A percentile compares a stretch with the other conserved stretches of the same genome.
Conservation (phyloP, 2,113 vertebrate genomes). For the Ailurus styani region DNA sequence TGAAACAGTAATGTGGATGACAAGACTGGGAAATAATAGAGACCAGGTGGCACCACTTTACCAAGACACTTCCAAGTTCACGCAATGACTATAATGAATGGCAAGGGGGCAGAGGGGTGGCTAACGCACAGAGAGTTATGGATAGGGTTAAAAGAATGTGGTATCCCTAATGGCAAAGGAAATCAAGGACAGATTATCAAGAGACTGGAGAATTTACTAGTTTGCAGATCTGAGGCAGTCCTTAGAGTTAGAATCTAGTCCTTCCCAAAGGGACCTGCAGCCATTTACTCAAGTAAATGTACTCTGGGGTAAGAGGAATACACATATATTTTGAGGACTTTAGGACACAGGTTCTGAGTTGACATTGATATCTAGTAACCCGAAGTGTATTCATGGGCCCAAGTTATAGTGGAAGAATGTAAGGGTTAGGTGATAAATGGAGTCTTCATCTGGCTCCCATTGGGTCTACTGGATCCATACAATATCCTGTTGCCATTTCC, state of each 20-base stretch:
- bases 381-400: background rate
- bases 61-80: background rate
- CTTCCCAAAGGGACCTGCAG: background rate
- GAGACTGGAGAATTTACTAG: background rate
- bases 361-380: background rate
- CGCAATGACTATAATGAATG: background rate
- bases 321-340: background rate
- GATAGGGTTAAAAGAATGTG: background rate
- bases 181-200: background rate
- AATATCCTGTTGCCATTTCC: background rate
- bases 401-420: background rate
- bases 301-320: background rate
- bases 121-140: background rate
- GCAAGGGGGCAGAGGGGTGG: background rate
- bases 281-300: background rate
- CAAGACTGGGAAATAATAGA: background rate
- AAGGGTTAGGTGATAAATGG: background rate
- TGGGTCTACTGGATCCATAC: background rate
- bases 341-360: background rate
- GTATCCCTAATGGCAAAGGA: background rate
- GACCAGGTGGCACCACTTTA: background rate
- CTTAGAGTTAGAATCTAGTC: background rate
- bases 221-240: background rate
- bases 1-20: background rate
- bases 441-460: background rate